Conservation (phyloP, 2,888 invertebrate species). For the Microchrysa polita region DNA sequence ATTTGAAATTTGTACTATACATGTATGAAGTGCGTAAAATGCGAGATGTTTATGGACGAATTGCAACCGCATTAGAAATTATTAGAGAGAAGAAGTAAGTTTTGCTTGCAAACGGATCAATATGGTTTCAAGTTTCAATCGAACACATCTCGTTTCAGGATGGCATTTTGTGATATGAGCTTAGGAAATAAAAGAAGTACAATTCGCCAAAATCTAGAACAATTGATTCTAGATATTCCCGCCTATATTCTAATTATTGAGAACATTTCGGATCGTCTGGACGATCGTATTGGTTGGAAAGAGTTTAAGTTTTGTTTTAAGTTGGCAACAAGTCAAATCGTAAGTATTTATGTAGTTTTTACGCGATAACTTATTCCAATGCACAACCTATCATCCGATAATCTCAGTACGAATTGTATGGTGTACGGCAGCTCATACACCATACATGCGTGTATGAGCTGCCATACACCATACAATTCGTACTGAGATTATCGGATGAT, state of each 20-base stretch:
- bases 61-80: constrained; percentile 58
- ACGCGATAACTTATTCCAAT: not conserved
- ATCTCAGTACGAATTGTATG: too few species aligned
- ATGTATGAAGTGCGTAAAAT: constrained; percentile 62
- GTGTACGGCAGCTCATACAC: too few species aligned
- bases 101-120: not conserved
- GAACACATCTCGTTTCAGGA: constrained; percentile 57
- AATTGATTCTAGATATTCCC: constrained; percentile 72
- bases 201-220: constrained; percentile 71
- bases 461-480: too few species aligned
- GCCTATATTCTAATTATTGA: constrained; percentile 70
- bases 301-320: constrained; percentile 73
- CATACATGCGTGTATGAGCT: too few species aligned
- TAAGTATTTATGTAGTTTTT: constrained; percentile 65
- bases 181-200: constrained; percentile 70
- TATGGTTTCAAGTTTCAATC: not conserved
- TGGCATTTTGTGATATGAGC: constrained; percentile 71
- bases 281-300: constrained; percentile 71
- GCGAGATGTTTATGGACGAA: constrained; percentile 62
- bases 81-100: constrained; percentile 60
- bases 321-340: constrained; percentile 73
- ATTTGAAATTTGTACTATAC: constrained; percentile 61
- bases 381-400: too few species aligned
- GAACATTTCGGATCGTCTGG: constrained; percentile 70
- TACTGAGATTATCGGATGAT: too few species aligned